phyloP scores from a whole-genome alignment of 2,888 invertebrate species.

The Eurytoma californica region DNA sequence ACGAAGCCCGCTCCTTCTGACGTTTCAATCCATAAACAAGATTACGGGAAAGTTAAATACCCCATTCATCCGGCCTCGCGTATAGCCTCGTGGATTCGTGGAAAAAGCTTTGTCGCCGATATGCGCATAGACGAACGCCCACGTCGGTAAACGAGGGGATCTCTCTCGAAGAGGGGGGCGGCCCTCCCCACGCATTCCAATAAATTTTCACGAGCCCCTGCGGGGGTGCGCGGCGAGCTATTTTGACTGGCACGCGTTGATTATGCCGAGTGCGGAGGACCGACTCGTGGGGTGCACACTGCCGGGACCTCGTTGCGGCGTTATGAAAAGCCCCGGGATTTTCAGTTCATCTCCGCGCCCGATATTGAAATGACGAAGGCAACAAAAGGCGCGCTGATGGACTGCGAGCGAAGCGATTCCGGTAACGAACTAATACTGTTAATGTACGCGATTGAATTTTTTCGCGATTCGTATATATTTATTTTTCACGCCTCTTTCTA shows the following conservation, averaged over 20 bases:
- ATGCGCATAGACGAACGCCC: background rate
- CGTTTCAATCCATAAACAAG: no score
- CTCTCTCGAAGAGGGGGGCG: background rate
- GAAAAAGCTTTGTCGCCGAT: background rate
- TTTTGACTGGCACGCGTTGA: constrained; percentile 41
- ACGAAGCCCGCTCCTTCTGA: no score
- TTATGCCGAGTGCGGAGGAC: background rate
- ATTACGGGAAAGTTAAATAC: no score
- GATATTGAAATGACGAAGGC: background rate
- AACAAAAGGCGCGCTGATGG: background rate
- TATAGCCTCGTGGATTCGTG: background rate
- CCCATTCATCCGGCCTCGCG: no score
- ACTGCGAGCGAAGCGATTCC: background rate
- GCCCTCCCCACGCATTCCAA: constrained; percentile 8
- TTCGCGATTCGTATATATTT: no score
- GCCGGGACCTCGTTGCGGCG: background rate
- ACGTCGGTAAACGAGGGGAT: background rate
- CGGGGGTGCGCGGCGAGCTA: constrained; percentile 1
- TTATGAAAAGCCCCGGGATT: constrained; percentile 11
- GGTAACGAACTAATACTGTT: no score
- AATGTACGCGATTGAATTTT: no score
- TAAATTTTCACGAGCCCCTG: constrained; percentile 22
- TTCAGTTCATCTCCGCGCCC: constrained; percentile 4
- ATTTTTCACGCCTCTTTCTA: no score
- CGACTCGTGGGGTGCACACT: background rate